Base-by-base conservation (phyloP, 2,797 vertebrate species). In the Malacoraja senta region DNA sequence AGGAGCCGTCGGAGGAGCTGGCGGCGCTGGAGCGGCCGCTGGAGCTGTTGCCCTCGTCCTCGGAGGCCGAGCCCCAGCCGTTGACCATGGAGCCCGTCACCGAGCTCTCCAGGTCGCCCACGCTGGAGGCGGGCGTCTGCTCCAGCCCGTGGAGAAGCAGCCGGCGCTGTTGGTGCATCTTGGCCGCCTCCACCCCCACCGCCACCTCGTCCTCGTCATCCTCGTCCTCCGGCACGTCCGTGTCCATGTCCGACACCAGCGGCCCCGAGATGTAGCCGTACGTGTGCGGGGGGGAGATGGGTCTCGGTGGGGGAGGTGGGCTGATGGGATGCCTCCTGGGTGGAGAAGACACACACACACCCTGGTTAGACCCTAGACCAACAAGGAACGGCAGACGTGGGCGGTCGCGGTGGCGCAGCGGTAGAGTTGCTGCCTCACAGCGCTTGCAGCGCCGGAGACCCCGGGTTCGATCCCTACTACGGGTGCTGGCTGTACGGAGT, bases 1-100 rank as follows among this genome's bases (percentile, higher is more conserved):
- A 99, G 0, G 99, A 99, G 35, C 99, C 99, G 4, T 99, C 99
- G 0, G 98, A 99, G 13, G 99, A 99, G 94, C 98, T 99, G 84
- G 99, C 97, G 8, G 96, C 96, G 0, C 99, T 99, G 94, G 99
- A 99, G 78, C 98, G 97, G 38, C 99, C 99, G 0, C 98, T 99
- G 61, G 99, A 99, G 94, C 98, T 98, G 96, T 99, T 99, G 95
- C 99, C 99, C 94, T 99, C 99, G 94, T 99, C 99, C 94, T 99
- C 99, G 0, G 99, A 99, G 81, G 99, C 99, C 0, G 99, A 99
- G 91, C 99, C 99, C 99, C 99, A 99, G 94, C 99, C 99, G 19
- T 99, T 99, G 96, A 99, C 99, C 99, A 99, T 99, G 94, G 99
- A 99, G 63, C 99, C 99, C 0, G 99, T 99, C 93, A 99, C 98